Evolutionary conservation across 64 coral and sea anemone species (phyloP), one percentile per base, ranked within the genome.

Genomic region (Montipora foliosa): DNA sequence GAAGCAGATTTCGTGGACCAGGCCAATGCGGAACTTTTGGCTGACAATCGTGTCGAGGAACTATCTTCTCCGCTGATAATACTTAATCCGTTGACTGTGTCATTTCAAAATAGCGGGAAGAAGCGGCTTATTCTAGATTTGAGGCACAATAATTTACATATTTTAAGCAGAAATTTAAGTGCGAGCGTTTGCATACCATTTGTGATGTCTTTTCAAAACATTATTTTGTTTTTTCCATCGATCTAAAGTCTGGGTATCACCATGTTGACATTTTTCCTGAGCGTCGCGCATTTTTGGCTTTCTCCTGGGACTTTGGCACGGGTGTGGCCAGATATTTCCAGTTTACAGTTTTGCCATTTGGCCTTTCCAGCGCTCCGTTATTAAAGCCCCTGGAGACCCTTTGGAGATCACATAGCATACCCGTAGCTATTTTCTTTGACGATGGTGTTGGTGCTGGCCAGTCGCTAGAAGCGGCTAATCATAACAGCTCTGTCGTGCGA

Each of bases 331-430:
- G 88, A 67, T 90, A 79, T 90, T 79, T 90, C 44, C 77, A 79
- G 8, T 90, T 90, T 67, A 90, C 88, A 10, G 49, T 90, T 22
- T 67, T 90, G 44, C 88, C 88, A 24, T 90, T 90, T 80, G 88
- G 88, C 44, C 60, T 89, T 60, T 76, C 87, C n/a, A 58, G 71
- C 19, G 75, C 87, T 21, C 51, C 73, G 21, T 51, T 89, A 17
- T 21, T 89, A 8, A 76, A 75, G 5, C 53, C 70, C 46, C 6
- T 78, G 75, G 87, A 58, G 49, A 24, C 71, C 9, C 74, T 78
- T 45, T 89, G 73, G 87, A 76, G 87, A 16, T n/a, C 50, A 1
- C 70, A 89, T 25, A 29, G 87, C 4, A 89, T 89, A 16, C 75
- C 87, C 5, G 60, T 89, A 3, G 24, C 55, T 13, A 37, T 80